Evolutionary conservation across 2,888 invertebrate genomes (phyloP), one percentile per base, ranked within the genome.

Genomic region (Lasioglossum figueresi): DNA sequence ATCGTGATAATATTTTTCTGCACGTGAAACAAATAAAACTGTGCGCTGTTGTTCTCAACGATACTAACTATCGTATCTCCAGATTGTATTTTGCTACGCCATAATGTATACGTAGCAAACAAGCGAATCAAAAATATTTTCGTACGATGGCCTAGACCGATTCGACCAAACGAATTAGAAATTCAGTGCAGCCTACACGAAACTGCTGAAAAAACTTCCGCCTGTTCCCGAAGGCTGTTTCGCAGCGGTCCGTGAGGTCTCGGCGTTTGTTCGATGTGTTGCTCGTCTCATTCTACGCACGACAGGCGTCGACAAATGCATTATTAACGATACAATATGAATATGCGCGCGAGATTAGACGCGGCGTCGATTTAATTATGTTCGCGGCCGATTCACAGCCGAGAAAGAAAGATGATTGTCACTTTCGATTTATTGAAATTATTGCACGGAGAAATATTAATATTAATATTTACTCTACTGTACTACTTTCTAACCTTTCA

Each of bases 131-230:
- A 23, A 52, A 52, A 52, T 52, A 52, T 52, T 52, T 23, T 52
- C 52, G 23, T 23, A n/a, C 52, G 23, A 52, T 52, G 52, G 8
- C 52, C 52, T 52, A 52, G 52, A 52, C 52, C 52, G 52, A 23
- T 8, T 23, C 52, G 52, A 23, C 23, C 52, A 14, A 27, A 14
- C 12, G 52, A 37, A 83, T 45, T 45, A 52, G n/a, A 34, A 34
- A 83, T 52, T 59, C 79, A 72, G n/a, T 27, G 6, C 31, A 68
- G 68, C 31, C 14, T 45, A 56, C 37, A 45, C 37, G 37, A 59
- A 45, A 56, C 43, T 37, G 14, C 27, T 59, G n/a, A 19, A 77
- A 19, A 83, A 77, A 40, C 84, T 83, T 83, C 84, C 83, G 77
- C 34, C 12, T 83, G 16, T 19, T 43, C 45, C 52, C 52, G 79